Evolutionary conservation across 1,140 invertebrate genomes (phyloP).

Genomic region (Plectrocnemia conspersa): DNA sequence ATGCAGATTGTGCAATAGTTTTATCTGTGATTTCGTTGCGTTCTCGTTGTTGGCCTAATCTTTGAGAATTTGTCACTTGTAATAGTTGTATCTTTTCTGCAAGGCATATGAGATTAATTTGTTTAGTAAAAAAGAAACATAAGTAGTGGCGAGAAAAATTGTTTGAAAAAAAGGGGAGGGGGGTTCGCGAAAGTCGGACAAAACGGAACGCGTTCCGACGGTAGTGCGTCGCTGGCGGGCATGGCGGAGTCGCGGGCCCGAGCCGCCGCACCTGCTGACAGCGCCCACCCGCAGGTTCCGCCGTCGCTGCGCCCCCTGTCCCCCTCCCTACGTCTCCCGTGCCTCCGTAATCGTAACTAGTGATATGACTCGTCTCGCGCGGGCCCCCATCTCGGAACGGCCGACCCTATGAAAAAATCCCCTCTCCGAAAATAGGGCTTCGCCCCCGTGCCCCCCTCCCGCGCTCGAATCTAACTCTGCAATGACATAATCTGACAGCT

Average conservation of each 20-base stretch:
- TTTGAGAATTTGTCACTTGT: no score
- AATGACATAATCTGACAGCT: no score
- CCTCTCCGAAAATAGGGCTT: neutral
- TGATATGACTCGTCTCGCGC: no score
- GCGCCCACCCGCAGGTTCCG: neutral
- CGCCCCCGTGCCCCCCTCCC: neutral
- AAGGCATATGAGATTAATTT: neutral
- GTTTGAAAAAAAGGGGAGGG: no score
- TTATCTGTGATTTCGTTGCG: no score
- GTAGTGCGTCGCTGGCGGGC: conserved; percentile 4
- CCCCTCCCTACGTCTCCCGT: neutral
- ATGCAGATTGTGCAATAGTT: no score
- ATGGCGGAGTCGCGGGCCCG: conserved; percentile 8
- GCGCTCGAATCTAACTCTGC: no score
- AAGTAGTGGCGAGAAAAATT: no score
- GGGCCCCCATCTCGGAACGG: neutral
- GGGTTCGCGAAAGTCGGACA: neutral
- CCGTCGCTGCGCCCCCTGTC: neutral
- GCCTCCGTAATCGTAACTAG: no score
- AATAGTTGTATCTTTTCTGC: no score
- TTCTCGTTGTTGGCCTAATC: no score
- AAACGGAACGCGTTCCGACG: neutral
- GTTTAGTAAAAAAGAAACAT: neutral
- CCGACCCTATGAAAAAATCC: no score
- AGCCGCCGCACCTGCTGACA: neutral